phyloP scores from a whole-genome alignment of 2,888 invertebrate species.

The Tineola bisselliella region DNA sequence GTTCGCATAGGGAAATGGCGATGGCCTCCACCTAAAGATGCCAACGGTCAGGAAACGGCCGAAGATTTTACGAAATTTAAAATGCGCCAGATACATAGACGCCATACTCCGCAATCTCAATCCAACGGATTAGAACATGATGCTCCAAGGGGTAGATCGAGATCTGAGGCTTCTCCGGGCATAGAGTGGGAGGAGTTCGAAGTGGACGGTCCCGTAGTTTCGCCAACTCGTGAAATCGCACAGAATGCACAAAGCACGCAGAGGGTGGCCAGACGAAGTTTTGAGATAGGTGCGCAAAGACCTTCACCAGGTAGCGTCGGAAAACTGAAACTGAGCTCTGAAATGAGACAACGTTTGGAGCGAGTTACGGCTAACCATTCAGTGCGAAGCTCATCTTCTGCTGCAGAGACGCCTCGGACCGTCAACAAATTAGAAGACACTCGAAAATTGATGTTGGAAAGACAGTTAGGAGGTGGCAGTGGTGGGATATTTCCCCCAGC shows the following conservation, averaged over 20 bases:
- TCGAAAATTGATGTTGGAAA: constrained; percentile 83
- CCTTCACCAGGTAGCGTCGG: constrained; percentile 90
- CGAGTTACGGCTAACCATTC: constrained; percentile 90
- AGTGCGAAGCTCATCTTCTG: constrained; percentile 78
- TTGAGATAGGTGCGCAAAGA: constrained; percentile 83
- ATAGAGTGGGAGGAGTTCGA: constrained; percentile 91
- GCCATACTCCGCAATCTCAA: constrained; percentile 78
- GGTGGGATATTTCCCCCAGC: constrained; percentile 71
- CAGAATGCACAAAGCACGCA: constrained; percentile 53
- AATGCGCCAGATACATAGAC: constrained; percentile 81
- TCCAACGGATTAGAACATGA: constrained; percentile 48
- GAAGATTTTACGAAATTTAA: constrained; percentile 91
- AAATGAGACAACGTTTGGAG: constrained; percentile 90
- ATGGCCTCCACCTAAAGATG: constrained; percentile 90
- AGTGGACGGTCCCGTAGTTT: constrained; percentile 65
- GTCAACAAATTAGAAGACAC: constrained; percentile 88
- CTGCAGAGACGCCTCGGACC: constrained; percentile 75
- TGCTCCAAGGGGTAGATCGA: constrained; percentile 47
- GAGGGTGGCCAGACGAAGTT: constrained; percentile 68
- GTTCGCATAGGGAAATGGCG: constrained; percentile 95
- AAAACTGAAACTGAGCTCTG: constrained; percentile 88
- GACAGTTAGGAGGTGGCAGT: constrained; percentile 76
- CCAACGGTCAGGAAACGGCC: constrained; percentile 72
- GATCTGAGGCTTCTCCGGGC: constrained; percentile 59
- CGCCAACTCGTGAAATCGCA: constrained; percentile 48